Conservation (phyloP, 2,113 vertebrate species). For the Mustelus asterias region DNA sequence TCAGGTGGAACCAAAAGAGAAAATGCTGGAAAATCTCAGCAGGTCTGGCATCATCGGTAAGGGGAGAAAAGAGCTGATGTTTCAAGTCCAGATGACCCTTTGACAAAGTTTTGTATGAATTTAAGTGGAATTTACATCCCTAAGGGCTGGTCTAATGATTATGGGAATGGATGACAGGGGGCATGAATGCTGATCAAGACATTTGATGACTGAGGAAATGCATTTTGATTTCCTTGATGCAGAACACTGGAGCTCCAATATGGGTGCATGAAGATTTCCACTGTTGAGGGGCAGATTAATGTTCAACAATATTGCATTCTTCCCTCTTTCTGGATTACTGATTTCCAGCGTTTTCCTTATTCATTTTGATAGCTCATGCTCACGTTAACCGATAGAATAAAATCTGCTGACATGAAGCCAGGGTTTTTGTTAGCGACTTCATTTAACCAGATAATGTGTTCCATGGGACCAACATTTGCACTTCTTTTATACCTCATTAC, state of each 20-base stretch:
- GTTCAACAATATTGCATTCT: not conserved
- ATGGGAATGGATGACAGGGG: not conserved
- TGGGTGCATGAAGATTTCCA: not conserved
- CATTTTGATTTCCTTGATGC: not conserved
- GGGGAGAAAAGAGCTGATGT: too few species aligned
- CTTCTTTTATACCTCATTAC: slow-evolving; percentile 56
- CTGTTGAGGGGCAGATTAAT: not conserved
- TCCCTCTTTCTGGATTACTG: not conserved
- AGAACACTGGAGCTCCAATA: not conserved
- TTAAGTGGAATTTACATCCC: not conserved
- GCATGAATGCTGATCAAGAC: not conserved
- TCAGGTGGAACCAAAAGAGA: not conserved
- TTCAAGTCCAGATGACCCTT: too few species aligned
- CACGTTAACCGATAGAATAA: not conserved
- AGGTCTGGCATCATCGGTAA: too few species aligned
- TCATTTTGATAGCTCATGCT: not conserved
- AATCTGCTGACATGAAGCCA: slow-evolving; percentile 7
- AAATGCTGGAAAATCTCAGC: too few species aligned
- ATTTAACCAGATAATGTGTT: slow-evolving; percentile 58
- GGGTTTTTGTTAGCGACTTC: slow-evolving; percentile 47
- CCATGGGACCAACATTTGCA: slow-evolving; percentile 48
- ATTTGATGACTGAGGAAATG: not conserved
- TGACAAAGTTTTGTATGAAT: not conserved
- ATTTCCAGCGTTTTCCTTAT: not conserved
- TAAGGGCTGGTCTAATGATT: not conserved